Evolutionary conservation across 2,113 vertebrate species (phyloP), one percentile per base, ranked within the genome.

Genomic region (Panurus biarmicus): DNA sequence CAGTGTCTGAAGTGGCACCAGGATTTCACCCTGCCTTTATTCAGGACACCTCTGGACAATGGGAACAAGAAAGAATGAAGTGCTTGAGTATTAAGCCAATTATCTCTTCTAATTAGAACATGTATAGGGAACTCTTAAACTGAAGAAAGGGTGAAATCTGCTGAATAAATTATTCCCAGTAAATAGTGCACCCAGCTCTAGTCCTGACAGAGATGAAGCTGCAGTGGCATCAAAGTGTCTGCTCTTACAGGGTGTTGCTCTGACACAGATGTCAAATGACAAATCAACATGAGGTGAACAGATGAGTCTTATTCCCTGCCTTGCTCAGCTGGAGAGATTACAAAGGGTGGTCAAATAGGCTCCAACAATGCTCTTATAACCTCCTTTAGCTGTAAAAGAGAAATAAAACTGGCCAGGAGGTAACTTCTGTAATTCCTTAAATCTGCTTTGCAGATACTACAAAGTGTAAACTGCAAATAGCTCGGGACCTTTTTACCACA

Each of bases 181-280:
- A 94, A 93, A 93, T 57, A 84, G 78, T 90, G 53, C 64, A 58
- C 47, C 60, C 82, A 53, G 82, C 67, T 74, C 67, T 77, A 53
- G 16, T 65, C 87, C 79, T 91, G 91, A 88, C 72, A 84, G 75
- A 83, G 85, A 73, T 54, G 86, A 93, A 94, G 65, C 85, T 94
- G 85, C 82, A 73, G 82, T 81, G 72, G 91, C 93, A 95, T 96
- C 90, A 88, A 95, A 96, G 93, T 86, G 85, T 94, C 89, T 95
- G 75, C 75, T 84, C 44, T 84, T 83, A 66, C 25, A 62, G 91
- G 40, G 87, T 40, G 56, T 67, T 95, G 64, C 75, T 95, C 91
- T 94, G 87, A 95, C 75, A 83, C 93, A 96, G 93, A 96, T 95
- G 92, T 96, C 92, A 94, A 86, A 91, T 40, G 90, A 93, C 85